Evolutionary conservation across 2,113 vertebrate species (phyloP).

Genomic region (Lagenorhynchus albirostris): DNA sequence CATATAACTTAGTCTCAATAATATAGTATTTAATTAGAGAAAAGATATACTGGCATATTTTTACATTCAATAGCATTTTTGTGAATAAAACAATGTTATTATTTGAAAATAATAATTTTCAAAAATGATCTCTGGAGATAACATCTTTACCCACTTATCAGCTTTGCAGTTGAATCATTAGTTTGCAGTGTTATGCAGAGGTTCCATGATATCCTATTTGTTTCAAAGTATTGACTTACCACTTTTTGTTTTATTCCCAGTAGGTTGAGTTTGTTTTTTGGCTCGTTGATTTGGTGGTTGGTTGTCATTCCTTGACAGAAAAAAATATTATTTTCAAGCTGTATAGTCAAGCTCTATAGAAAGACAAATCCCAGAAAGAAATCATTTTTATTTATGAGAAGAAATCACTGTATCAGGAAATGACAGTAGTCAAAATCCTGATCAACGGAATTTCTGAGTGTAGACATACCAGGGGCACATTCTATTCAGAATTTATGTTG

Average conservation of each 20-base stretch:
- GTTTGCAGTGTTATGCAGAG: background rate
- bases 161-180: background rate
- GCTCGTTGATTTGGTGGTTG: background rate
- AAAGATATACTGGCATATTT: background rate
- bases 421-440: background rate
- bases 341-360: background rate
- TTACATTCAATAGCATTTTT: background rate
- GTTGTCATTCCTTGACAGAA: background rate
- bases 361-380: background rate
- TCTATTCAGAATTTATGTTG: background rate
- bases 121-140: background rate
- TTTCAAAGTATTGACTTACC: background rate
- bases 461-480: background rate
- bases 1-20: background rate
- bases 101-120: background rate
- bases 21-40: background rate
- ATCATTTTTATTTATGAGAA: background rate
- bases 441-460: background rate
- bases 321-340: background rate
- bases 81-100: background rate
- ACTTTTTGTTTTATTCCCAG: background rate
- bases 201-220: background rate
- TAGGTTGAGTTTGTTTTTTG: background rate
- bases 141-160: background rate
- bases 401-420: background rate